A percentile compares a stretch with the other conserved stretches of the same genome.
Conservation (phyloP, 2,888 invertebrate genomes). For the Crepidodera aurea region DNA sequence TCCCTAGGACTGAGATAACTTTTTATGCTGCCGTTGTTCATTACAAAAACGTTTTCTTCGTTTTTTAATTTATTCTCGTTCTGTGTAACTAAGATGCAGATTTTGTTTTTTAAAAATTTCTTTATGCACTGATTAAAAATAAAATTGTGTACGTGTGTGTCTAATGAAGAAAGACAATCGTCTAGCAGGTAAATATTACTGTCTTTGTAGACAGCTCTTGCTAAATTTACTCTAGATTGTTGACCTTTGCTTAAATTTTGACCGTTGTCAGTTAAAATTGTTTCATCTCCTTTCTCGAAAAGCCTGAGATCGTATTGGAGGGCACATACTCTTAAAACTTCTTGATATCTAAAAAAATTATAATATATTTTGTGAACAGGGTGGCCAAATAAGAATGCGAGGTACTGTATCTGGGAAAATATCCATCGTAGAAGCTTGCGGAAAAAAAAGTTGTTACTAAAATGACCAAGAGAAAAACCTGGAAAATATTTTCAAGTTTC, state of each 20-base stretch:
- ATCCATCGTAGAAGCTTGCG: too few relatives aligned
- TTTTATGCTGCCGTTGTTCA: conserved; percentile 62
- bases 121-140: conserved; percentile 81
- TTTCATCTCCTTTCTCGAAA: conserved; percentile 79
- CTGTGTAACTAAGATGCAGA: conserved; percentile 77
- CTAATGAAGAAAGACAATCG: conserved; percentile 90
- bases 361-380: too few relatives aligned
- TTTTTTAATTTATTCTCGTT: conserved; percentile 70
- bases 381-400: too few relatives aligned
- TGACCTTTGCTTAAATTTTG: conserved; percentile 80
- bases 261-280: conserved; percentile 79
- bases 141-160: conserved; percentile 83
- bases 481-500: not conserved
- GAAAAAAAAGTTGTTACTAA: too few relatives aligned
- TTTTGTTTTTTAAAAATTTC: conserved; percentile 69
- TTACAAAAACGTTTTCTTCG: conserved; percentile 47
- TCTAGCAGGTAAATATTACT: conserved; percentile 86
- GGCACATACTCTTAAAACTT: conserved; percentile 69
- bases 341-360: conserved; percentile 45
- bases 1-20: conserved; percentile 72
- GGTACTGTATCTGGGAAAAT: too few relatives aligned
- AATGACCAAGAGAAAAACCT: too few relatives aligned
- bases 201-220: conserved; percentile 82
- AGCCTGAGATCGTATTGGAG: conserved; percentile 75
- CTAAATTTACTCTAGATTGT: conserved; percentile 84